Percentiles rank a stretch among this genome's conserved stretches.
These are phyloP conservation scores for Himalopsyche kuldschensis DNA, from an alignment of 2,888 invertebrate genomes.

Conservation along the genomic window DNA sequence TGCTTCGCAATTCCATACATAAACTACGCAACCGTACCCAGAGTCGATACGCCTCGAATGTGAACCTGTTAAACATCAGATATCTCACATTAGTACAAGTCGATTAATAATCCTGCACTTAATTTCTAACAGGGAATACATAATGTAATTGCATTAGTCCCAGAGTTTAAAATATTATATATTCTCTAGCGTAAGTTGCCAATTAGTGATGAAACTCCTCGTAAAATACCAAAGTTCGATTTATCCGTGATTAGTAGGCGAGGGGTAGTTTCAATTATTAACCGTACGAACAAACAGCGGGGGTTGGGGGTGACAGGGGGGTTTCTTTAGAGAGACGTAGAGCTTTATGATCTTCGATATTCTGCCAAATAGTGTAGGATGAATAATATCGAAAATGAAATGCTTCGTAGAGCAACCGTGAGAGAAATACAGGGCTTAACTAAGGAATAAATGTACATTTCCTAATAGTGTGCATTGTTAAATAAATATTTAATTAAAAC, in stretches of 20 bases:
- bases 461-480: too few species aligned
- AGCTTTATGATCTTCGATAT: neutral
- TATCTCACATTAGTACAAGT: too few species aligned
- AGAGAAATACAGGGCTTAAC: neutral
- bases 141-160: too few species aligned
- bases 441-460: too few species aligned
- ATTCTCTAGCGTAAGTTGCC: neutral
- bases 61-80: too few species aligned
- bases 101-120: too few species aligned
- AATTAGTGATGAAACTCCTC: neutral
- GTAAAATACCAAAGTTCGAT: neutral
- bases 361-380: neutral
- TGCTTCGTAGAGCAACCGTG: neutral
- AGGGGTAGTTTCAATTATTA: neutral
- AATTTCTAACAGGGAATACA: too few species aligned
- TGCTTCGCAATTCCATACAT: too few species aligned
- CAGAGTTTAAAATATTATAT: too few species aligned
- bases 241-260: neutral
- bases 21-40: too few species aligned
- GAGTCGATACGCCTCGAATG: too few species aligned
- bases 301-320: neutral
- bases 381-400: neutral
- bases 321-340: neutral
- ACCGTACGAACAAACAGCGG: neutral
- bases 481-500: too few species aligned